Conservation (phyloP, 2,797 vertebrate genomes). For the Sebastes oblongus region DNA sequence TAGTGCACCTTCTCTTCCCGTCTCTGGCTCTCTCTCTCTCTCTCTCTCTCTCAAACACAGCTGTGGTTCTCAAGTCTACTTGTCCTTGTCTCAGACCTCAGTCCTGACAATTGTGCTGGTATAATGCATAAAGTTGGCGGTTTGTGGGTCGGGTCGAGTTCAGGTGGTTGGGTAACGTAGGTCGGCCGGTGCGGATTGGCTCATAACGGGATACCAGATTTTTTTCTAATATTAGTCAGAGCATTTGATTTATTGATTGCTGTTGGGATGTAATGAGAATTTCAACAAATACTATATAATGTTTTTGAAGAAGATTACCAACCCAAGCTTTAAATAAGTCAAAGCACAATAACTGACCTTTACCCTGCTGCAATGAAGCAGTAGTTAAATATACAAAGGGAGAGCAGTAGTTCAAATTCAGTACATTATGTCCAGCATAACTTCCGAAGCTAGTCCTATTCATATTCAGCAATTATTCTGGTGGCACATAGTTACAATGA, state of each 20-base stretch:
- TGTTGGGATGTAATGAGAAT: background rate
- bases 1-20: background rate
- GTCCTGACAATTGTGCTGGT: background rate
- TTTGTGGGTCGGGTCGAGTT: background rate
- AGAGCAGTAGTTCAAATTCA: constrained; percentile 50
- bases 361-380: background rate
- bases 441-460: constrained; percentile 52
- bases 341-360: constrained; percentile 4
- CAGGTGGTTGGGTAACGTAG: background rate
- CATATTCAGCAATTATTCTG: constrained; percentile 67
- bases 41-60: background rate
- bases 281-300: background rate
- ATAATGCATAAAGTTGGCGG: background rate
- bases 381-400: background rate
- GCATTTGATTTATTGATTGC: background rate
- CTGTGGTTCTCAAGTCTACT: background rate
- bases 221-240: background rate
- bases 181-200: background rate
- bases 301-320: background rate
- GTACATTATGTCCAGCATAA: constrained; percentile 44
- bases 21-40: too few species aligned
- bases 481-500: constrained; percentile 68
- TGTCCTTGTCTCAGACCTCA: background rate
- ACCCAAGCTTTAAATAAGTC: background rate
- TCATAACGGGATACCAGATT: background rate